These are phyloP conservation scores for Tipula unca DNA, from an alignment of 2,888 invertebrate genomes.

Conservation along the genomic window DNA sequence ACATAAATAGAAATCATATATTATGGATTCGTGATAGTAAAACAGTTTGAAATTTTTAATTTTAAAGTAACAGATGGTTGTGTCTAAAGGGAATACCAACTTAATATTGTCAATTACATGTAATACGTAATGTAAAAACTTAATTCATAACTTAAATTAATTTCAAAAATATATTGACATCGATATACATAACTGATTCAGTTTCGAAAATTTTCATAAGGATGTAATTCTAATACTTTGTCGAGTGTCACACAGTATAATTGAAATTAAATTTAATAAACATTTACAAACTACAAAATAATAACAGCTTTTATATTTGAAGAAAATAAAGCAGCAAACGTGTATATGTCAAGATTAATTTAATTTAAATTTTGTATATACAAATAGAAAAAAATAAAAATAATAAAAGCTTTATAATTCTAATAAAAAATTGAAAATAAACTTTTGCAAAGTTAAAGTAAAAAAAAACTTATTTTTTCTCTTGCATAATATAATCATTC, in stretches of 20 bases:
- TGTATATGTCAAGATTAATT: neutral
- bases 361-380: neutral
- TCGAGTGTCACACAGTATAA: neutral
- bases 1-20: neutral
- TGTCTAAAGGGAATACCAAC: no score
- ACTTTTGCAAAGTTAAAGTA: neutral
- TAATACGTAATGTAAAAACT: no score
- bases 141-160: no score
- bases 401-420: neutral
- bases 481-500: neutral
- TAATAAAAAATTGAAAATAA: slow-evolving; percentile 1
- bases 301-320: neutral
- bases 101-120: no score
- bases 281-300: neutral
- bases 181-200: no score
- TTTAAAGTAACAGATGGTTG: neutral
- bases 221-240: neutral
- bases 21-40: neutral
- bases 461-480: neutral
- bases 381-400: neutral
- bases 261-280: neutral
- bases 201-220: no score
- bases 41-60: neutral
- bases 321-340: neutral
- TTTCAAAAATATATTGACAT: no score